A percentile compares a stretch with the other conserved stretches of the same genome.
These are phyloP conservation scores for Falco biarmicus DNA, from an alignment of 2,797 vertebrate species.

Conservation along the genomic window DNA sequence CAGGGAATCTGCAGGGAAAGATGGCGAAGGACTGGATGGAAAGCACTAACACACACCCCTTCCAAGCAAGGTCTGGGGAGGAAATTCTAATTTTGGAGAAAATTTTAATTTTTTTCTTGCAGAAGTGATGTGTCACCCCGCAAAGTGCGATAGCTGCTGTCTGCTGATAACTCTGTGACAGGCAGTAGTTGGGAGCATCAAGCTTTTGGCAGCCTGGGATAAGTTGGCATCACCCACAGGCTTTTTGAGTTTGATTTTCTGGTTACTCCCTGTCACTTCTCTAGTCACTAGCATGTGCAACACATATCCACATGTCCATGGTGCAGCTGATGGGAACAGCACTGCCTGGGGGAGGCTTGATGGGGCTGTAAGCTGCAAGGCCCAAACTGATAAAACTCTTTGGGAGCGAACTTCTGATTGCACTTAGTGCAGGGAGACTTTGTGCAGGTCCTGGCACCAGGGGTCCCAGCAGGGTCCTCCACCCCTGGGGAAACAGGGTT, in stretches of 20 bases:
- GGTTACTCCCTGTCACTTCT: not conserved
- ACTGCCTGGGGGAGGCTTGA: not conserved
- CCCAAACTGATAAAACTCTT: not conserved
- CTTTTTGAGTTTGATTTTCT: not conserved
- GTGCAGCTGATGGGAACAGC: not conserved
- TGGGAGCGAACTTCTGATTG: not conserved
- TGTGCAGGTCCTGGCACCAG: not conserved
- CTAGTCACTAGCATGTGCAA: not conserved
- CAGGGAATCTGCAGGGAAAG: not conserved
- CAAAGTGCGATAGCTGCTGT: not conserved
- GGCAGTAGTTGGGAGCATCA: not conserved
- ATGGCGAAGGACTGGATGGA: not conserved
- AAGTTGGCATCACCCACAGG: not conserved
- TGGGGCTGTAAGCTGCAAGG: not conserved
- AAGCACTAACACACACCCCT: not conserved
- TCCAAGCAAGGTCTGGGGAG: not conserved
- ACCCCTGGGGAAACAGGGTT: not conserved
- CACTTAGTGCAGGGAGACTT: not conserved
- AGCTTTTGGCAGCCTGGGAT: not conserved
- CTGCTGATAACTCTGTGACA: not conserved
- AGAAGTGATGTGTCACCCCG: not conserved
- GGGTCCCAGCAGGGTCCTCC: not conserved
- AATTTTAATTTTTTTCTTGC: not conserved
- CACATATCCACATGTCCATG: fast-evolving
- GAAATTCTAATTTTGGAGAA: not conserved